Evolutionary conservation across 2,797 vertebrate genomes (phyloP).

Genomic region (Phoxinus dragarum): DNA sequence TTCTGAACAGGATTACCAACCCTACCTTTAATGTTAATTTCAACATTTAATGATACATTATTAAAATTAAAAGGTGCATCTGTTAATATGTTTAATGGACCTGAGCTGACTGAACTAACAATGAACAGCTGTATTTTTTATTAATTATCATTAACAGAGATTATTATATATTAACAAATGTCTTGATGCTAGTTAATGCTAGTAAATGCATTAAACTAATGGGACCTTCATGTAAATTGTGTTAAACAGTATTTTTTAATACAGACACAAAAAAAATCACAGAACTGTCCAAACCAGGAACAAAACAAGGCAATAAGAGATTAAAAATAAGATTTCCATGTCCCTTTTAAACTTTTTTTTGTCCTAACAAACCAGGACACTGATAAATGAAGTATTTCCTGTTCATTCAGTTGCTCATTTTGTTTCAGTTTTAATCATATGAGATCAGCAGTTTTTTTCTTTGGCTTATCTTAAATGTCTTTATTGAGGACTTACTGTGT

Average conservation of each 20-base stretch:
- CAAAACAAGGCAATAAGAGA: not conserved
- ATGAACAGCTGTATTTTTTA: too few species aligned
- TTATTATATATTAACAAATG: not conserved
- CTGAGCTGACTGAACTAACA: too few species aligned
- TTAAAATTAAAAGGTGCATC: too few species aligned
- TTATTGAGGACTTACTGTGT: not conserved
- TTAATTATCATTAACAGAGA: not conserved
- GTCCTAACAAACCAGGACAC: not conserved
- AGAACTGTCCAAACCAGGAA: not conserved
- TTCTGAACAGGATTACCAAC: too few species aligned
- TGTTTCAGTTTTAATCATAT: not conserved
- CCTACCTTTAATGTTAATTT: too few species aligned
- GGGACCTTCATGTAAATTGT: too few species aligned
- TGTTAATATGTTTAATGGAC: too few species aligned
- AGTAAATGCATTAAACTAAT: not conserved
- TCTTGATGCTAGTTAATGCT: not conserved
- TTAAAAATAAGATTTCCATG: not conserved
- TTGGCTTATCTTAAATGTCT: not conserved
- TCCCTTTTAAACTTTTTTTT: not conserved
- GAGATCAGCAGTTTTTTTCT: conserved; percentile 1
- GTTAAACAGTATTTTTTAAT: not conserved
- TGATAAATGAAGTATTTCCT: not conserved
- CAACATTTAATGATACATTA: too few species aligned
- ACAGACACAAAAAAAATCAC: not conserved
- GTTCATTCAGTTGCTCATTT: not conserved